phyloP scores from a whole-genome alignment of 2,113 vertebrate genomes.

The Oryzias woworae region DNA sequence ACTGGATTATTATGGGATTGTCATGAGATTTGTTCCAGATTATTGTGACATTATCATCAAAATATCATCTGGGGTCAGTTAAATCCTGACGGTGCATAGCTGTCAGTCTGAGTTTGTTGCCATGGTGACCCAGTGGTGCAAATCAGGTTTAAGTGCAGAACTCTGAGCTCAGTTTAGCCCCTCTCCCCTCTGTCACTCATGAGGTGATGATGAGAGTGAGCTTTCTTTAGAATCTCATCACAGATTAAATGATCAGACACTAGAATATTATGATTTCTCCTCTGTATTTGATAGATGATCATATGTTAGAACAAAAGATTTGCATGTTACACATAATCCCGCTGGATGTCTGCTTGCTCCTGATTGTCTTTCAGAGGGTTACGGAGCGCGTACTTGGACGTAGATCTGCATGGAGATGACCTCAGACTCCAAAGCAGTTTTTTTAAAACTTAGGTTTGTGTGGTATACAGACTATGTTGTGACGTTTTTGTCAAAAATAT shows the following conservation, averaged over 20 bases:
- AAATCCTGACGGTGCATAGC: no score
- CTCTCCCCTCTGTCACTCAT: no score
- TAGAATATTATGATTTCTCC: neutral
- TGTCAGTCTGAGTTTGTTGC: no score
- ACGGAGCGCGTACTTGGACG: constrained; percentile 64
- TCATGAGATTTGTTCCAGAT: no score
- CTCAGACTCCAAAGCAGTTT: neutral
- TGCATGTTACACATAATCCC: neutral
- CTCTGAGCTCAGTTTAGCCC: no score
- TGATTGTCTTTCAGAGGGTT: constrained; percentile 68
- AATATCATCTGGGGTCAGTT: no score
- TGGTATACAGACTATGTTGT: neutral
- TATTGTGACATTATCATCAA: no score
- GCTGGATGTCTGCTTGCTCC: neutral
- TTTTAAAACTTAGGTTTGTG: no score
- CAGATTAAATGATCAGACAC: neutral
- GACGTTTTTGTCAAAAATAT: neutral
- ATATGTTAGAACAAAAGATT: neutral
- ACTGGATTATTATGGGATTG: no score
- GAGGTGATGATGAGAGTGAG: no score
- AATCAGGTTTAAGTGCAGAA: no score
- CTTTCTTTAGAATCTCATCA: neutral
- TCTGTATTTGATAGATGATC: neutral
- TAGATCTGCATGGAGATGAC: constrained; percentile 59
- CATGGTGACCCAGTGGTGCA: no score